Evolutionary conservation across 2,113 vertebrate genomes (phyloP).

Genomic region (Athene noctua): DNA sequence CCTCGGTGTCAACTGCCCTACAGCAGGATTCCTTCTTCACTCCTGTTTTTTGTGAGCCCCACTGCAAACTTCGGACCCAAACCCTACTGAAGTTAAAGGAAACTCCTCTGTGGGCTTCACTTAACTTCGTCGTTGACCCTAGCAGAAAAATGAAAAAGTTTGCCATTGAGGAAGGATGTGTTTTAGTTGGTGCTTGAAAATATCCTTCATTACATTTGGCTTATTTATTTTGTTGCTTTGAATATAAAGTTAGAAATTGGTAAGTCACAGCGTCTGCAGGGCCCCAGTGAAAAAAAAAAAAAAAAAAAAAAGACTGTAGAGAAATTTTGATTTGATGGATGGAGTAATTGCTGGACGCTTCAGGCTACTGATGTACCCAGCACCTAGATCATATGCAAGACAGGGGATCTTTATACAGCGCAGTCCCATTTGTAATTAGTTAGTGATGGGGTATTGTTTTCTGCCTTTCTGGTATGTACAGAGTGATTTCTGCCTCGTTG

Average conservation of each 20-base stretch:
- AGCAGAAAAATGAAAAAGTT: not conserved
- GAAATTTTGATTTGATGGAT: slow-evolving; percentile 3
- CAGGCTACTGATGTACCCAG: not conserved
- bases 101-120: not conserved
- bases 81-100: not conserved
- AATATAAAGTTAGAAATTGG: not conserved
- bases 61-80: not conserved
- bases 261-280: not conserved
- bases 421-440: slow-evolving; percentile 1
- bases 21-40: not conserved
- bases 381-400: not conserved
- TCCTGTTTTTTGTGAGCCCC: not conserved
- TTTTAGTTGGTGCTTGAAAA: not conserved
- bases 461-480: not conserved
- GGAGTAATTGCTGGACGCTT: not conserved
- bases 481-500: slow-evolving; percentile 22
- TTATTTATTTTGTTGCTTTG: not conserved
- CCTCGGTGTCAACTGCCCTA: not conserved
- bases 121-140: not conserved
- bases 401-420: not conserved
- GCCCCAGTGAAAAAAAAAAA: not conserved
- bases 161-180: not conserved
- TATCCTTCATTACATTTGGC: not conserved
- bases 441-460: not conserved
- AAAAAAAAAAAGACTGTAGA: not conserved